Evolutionary conservation across 1,140 invertebrate genomes (phyloP).

Genomic region (Platyscapa corneri): DNA sequence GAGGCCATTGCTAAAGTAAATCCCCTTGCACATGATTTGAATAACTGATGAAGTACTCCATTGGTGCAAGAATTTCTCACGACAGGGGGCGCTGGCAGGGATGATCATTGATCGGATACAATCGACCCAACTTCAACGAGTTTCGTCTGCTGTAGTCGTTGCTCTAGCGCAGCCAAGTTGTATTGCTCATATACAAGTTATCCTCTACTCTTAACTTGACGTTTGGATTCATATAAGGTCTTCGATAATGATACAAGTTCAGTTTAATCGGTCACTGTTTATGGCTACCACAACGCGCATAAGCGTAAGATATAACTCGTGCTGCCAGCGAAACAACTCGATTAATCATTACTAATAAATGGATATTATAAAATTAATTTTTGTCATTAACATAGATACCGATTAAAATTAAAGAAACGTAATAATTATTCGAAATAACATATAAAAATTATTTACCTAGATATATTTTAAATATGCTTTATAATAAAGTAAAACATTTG

Average conservation of each 20-base stretch:
- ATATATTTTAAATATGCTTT: no score
- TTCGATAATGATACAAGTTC: slow-evolving; percentile 25
- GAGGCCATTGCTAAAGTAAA: slow-evolving; percentile 36
- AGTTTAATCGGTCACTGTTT: not conserved
- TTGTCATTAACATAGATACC: not conserved
- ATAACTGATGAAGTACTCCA: slow-evolving; percentile 49
- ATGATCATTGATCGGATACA: slow-evolving; percentile 23
- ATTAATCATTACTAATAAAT: not conserved
- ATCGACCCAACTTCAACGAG: slow-evolving; percentile 28
- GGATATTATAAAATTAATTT: not conserved
- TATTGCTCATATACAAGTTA: not conserved
- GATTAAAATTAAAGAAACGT: not conserved
- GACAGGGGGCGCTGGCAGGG: not conserved
- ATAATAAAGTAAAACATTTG: no score
- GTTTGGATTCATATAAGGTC: not conserved
- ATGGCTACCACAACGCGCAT: not conserved
- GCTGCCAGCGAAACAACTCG: not conserved
- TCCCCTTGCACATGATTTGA: slow-evolving; percentile 53
- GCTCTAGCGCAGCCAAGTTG: not conserved
- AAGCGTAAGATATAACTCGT: not conserved
- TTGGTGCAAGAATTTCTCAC: not conserved
- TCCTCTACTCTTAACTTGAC: not conserved
- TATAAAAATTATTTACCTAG: no score
- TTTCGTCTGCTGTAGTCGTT: not conserved
- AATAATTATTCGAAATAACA: no score